Percentiles rank a stretch among this genome's conserved stretches.
Conservation (phyloP, 2,888 invertebrate genomes). For the Teleiodes luculella region DNA sequence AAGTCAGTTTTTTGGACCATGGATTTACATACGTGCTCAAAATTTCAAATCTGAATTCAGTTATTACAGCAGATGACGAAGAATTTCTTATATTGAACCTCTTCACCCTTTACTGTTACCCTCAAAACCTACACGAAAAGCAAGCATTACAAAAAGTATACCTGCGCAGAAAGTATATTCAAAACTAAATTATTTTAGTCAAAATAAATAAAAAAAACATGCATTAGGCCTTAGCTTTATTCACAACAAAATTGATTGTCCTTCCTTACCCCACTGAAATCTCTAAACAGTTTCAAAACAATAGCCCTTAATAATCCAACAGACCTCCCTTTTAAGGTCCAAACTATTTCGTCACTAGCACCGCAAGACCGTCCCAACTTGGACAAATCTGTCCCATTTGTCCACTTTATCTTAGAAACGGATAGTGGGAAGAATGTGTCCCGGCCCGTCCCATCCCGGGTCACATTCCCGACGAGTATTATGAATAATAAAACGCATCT, state of each 20-base stretch:
- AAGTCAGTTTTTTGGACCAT: too few relatives aligned
- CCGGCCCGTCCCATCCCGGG: slow-evolving; percentile 7
- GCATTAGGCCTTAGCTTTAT: too few relatives aligned
- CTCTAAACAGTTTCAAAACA: not conserved
- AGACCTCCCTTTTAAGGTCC: slow-evolving; percentile 2
- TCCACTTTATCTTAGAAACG: slow-evolving; percentile 23
- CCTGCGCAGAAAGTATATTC: too few relatives aligned
- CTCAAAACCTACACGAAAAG: too few relatives aligned
- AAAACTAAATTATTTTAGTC: too few relatives aligned
- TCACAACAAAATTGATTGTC: not conserved
- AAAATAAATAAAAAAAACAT: too few relatives aligned
- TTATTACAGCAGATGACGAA: too few relatives aligned
- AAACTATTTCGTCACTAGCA: not conserved
- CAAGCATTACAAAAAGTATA: too few relatives aligned
- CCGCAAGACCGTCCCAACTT: slow-evolving; percentile 10
- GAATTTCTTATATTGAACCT: too few relatives aligned
- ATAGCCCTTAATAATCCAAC: not conserved
- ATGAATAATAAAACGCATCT: slow-evolving; percentile 43
- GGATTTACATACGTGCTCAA: too few relatives aligned
- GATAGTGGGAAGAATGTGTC: slow-evolving; percentile 24
- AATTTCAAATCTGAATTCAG: too few relatives aligned
- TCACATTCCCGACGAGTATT: slow-evolving; percentile 18
- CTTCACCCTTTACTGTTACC: too few relatives aligned
- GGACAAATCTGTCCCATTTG: slow-evolving; percentile 23
- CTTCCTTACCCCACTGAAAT: not conserved